These are phyloP conservation scores for Nestor notabilis DNA, from an alignment of 2,113 vertebrate species.

Conservation along the genomic window DNA sequence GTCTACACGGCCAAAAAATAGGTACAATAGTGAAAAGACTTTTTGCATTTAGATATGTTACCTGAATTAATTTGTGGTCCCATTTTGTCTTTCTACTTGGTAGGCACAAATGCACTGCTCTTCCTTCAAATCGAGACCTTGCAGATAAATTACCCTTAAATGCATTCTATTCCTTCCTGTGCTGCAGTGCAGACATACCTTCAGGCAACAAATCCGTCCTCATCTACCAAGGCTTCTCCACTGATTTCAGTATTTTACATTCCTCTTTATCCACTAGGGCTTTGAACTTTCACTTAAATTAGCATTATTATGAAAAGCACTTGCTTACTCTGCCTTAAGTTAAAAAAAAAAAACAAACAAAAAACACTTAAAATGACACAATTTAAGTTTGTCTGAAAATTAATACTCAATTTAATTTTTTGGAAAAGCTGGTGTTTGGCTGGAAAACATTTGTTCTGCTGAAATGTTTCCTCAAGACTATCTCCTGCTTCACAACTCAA, in stretches of 20 bases:
- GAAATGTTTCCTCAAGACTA: background rate
- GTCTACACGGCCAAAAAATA: background rate
- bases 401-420: background rate
- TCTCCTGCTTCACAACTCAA: background rate
- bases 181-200: background rate
- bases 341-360: background rate
- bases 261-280: background rate
- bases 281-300: background rate
- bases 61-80: background rate
- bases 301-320: background rate
- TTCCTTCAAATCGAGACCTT: background rate
- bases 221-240: background rate
- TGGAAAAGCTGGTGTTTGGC: background rate
- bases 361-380: background rate
- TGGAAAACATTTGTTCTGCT: background rate
- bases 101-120: background rate
- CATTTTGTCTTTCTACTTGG: background rate
- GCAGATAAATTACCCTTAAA: background rate
- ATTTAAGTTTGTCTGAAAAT: background rate
- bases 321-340: background rate
- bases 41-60: background rate
- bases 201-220: constrained; percentile 16
- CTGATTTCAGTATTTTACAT: background rate
- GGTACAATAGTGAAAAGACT: background rate
- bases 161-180: background rate